Percentiles rank a stretch among this genome's conserved stretches.
These are phyloP conservation scores for Temnothorax curvispinosus DNA, from an alignment of 1,140 invertebrate species.

Conservation along the genomic window DNA sequence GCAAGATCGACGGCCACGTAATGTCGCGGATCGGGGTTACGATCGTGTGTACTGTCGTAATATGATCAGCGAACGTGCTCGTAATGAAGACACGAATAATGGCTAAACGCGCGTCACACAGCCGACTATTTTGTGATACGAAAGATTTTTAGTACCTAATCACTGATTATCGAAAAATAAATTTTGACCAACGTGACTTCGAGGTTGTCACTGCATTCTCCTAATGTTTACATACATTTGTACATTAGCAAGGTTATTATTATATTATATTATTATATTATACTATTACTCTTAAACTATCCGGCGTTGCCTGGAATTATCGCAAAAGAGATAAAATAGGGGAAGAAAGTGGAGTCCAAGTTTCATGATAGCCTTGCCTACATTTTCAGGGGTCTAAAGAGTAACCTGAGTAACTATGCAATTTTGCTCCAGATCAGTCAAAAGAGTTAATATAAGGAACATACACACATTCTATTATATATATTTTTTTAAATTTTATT, in stretches of 20 bases:
- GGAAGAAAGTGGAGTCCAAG: too few relatives aligned
- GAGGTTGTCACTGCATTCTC: not conserved
- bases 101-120: not conserved
- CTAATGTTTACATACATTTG: not conserved
- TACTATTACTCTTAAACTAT: too few relatives aligned
- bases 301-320: too few relatives aligned
- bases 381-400: too few relatives aligned
- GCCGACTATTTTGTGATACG: not conserved
- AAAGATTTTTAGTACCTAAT: not conserved
- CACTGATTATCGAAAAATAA: not conserved
- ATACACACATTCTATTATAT: too few relatives aligned
- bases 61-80: not conserved
- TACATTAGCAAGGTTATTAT: not conserved
- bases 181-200: not conserved
- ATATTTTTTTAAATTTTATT: too few relatives aligned
- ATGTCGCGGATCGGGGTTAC: slow-evolving; percentile 40
- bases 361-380: too few relatives aligned
- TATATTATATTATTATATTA: not conserved
- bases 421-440: too few relatives aligned
- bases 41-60: slow-evolving; percentile 18
- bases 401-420: too few relatives aligned
- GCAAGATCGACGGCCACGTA: slow-evolving; percentile 37
- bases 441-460: too few relatives aligned
- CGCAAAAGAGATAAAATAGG: too few relatives aligned
- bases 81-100: not conserved